phyloP scores from a whole-genome alignment of 2,888 invertebrate species.

The Platycheirus albimanus region DNA sequence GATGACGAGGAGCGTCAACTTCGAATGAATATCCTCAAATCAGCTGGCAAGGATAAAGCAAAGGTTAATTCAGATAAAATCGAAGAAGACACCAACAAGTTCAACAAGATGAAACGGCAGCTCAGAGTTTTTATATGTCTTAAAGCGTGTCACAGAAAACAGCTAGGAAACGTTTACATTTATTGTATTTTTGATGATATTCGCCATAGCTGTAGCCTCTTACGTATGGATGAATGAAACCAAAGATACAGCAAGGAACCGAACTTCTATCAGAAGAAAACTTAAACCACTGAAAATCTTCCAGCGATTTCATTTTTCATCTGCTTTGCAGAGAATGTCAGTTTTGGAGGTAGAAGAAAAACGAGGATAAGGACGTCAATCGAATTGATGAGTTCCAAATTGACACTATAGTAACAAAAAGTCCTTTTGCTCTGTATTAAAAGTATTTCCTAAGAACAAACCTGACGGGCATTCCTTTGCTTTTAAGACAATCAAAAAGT shows the following conservation, averaged over 20 bases:
- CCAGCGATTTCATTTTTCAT: constrained; percentile 98
- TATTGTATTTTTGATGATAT: constrained; percentile 96
- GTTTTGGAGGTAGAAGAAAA: too few species aligned
- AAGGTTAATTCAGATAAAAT: constrained; percentile 74
- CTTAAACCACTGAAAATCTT: constrained; percentile 95
- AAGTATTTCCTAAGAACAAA: constrained; percentile 87
- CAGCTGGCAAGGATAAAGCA: constrained; percentile 80
- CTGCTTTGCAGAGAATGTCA: constrained; percentile 98
- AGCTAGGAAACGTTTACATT: constrained; percentile 99
- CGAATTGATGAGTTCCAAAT: constrained; percentile 85
- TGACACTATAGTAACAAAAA: constrained; percentile 90
- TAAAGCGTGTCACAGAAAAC: constrained; percentile 99
- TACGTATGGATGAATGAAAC: constrained; percentile 99
- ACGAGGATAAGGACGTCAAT: constrained; percentile 86
- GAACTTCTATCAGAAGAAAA: constrained; percentile 96
- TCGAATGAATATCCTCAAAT: constrained; percentile 91
- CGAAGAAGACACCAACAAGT: constrained; percentile 75
- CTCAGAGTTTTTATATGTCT: constrained; percentile 96
- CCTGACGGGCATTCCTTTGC: constrained; percentile 86
- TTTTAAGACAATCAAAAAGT: constrained; percentile 92
- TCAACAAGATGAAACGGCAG: constrained; percentile 69
- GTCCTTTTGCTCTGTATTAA: constrained; percentile 95
- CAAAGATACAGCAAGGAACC: constrained; percentile 95
- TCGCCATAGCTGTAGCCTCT: constrained; percentile 97
- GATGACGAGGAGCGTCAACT: constrained; percentile 96